Percentiles rank a stretch among this genome's conserved stretches.
Conservation (phyloP, 2,888 invertebrate genomes). For the Tyria jacobaeae region DNA sequence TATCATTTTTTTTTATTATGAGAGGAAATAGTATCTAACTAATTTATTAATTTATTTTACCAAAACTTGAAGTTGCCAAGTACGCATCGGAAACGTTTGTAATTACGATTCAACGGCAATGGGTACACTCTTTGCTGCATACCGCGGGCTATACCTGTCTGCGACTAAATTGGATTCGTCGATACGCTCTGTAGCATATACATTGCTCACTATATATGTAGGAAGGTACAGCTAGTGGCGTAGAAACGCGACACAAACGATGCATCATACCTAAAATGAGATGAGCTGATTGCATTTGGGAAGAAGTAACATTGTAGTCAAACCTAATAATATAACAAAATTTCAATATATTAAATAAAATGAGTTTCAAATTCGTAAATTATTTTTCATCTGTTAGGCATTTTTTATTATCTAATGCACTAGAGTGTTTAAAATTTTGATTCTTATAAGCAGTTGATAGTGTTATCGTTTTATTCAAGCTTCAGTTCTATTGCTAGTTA, state of each 20-base stretch:
- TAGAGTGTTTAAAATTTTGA: too few relatives aligned
- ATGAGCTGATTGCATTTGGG: neutral
- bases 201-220: neutral
- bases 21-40: neutral
- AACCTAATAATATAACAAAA: neutral
- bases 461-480: too few relatives aligned
- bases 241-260: neutral
- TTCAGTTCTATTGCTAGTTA: too few relatives aligned
- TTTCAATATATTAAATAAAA: neutral
- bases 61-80: neutral
- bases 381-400: too few relatives aligned
- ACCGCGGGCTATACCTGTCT: conserved; percentile 36
- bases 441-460: too few relatives aligned
- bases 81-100: neutral
- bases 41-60: neutral
- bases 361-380: neutral
- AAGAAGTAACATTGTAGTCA: neutral
- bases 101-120: neutral
- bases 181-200: conserved; percentile 16
- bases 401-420: too few relatives aligned
- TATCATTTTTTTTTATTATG: too few relatives aligned
- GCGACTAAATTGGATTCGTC: conserved; percentile 44
- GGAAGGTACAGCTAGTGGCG: too few relatives aligned
- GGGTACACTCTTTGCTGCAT: neutral
- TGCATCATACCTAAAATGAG: neutral